Base-by-base conservation (phyloP, 2,888 invertebrate genomes). In the Hirtodrosophila alboralis region DNA sequence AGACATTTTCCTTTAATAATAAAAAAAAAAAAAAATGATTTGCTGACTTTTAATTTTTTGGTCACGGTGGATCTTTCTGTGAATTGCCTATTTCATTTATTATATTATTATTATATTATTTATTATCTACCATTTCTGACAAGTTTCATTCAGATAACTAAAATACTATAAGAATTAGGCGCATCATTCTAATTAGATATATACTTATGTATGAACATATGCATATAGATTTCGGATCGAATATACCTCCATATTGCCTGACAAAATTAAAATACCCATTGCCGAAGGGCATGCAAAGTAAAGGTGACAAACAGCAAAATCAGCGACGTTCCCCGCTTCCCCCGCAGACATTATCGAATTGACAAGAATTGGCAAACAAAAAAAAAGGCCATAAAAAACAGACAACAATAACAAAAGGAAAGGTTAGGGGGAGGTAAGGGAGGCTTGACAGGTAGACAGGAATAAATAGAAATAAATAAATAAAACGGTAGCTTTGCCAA, bases 301-400 rank as follows among this genome's bases (percentile, higher is more conserved):
- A 16, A 31, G 52, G 27, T 61, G 53, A 33, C 49, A 61, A 21
- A 56, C 28, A 43, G 56, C 41, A 21, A 48, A 62, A 28, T 31
- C 27, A 2, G 36, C 52, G 13, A 40, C 57, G 37, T 14, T 34
- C 45, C 14, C 27, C 40, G 8, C 30, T 27, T 14, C 30, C 7
- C 23, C 13, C 16, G 18, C 10, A 12, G 21, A 26, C 54, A 61
- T 67, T 67, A 70, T 73, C 73, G 73, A 67, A 56, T 61, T 61
- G 69, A 37, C 66, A 61, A 49, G 49, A 67, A 72, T 72, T 67
- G 66, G 66, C 67, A 67, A 67, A 14, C 52, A 37, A 27, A 63
- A 23, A 10, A 27, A 63, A 23, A 10, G 69, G 75, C 56, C 52
- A 59, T 59, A 68, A 70, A 56, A 76, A 77, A 49, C 34, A 47